phyloP scores from a whole-genome alignment of 1,140 invertebrate genomes.

The Drosophila ananassae region DNA sequence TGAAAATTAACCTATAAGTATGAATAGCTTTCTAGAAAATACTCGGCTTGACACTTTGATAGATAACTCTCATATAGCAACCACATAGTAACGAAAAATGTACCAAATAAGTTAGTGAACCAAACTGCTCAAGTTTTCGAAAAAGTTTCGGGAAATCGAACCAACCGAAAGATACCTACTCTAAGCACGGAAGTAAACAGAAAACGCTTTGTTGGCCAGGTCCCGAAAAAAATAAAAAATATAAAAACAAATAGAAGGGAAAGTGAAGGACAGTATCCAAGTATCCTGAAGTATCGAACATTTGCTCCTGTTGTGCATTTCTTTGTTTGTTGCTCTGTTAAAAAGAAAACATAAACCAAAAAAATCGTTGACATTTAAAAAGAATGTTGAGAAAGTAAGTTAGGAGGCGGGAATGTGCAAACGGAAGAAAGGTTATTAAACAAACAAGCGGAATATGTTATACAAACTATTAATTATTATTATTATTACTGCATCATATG shows the following conservation, averaged over 20 bases:
- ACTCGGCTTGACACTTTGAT: slow-evolving; percentile 59
- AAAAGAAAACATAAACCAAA: slow-evolving; percentile 30
- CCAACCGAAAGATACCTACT: slow-evolving; percentile 17
- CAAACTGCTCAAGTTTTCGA: slow-evolving; percentile 65
- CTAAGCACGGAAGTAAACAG: slow-evolving; percentile 44
- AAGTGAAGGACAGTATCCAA: slow-evolving; percentile 3
- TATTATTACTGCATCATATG: slow-evolving; percentile 73
- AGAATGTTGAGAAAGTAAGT: slow-evolving; percentile 23
- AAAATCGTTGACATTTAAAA: slow-evolving; percentile 38
- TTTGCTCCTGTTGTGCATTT: slow-evolving; percentile 79
- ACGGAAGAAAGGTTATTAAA: slow-evolving; percentile 35
- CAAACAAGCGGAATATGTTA: slow-evolving; percentile 62
- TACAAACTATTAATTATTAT: slow-evolving; percentile 58
- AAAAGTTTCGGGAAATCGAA: slow-evolving; percentile 6
- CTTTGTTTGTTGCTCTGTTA: slow-evolving; percentile 81
- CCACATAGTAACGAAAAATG: slow-evolving; percentile 46
- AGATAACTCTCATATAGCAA: slow-evolving; percentile 51
- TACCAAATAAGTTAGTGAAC: slow-evolving; percentile 76
- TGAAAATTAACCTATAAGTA: slow-evolving; percentile 47
- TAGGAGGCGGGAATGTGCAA: slow-evolving; percentile 17
- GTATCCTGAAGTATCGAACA: slow-evolving; percentile 49
- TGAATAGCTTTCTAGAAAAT: slow-evolving; percentile 66
- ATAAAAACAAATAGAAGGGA: background rate
- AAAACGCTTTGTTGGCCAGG: slow-evolving; percentile 72
- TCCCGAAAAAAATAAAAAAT: background rate